phyloP scores from a whole-genome alignment of 92 coral and sea anemone genomes.

The Anthopleura xanthogrammica region DNA sequence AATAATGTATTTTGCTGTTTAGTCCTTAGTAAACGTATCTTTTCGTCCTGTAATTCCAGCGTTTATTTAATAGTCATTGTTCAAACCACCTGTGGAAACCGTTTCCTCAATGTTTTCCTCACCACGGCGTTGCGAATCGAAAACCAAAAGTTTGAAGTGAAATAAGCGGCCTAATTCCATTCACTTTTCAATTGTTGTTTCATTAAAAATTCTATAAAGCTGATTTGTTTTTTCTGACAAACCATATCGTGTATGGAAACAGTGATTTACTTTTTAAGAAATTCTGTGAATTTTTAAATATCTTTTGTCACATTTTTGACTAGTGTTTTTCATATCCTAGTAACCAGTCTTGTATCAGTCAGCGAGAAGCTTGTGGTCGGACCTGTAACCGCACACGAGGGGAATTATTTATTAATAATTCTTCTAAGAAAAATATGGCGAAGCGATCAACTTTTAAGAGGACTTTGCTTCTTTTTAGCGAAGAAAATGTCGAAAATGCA shows the following conservation, averaged over 20 bases:
- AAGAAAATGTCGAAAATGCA: constrained; percentile 58
- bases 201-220: neutral
- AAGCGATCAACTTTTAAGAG: constrained; percentile 46
- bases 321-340: neutral
- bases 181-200: neutral
- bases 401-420: constrained; percentile 39
- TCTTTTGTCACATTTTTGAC: neutral
- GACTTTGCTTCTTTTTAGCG: constrained; percentile 56
- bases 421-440: constrained; percentile 36
- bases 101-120: neutral
- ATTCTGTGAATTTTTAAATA: neutral
- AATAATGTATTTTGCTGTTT: neutral
- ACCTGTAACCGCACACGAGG: constrained; percentile 16
- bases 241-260: neutral
- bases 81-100: neutral
- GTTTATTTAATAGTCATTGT: constrained; percentile 7
- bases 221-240: neutral
- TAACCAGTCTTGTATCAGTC: neutral
- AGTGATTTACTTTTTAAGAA: neutral
- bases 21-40: neutral
- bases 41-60: neutral
- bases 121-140: neutral
- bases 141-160: neutral
- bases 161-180: neutral
- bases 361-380: constrained; percentile 9